Percentiles rank a stretch among this genome's conserved stretches.
phyloP scores from a whole-genome alignment of 1,140 invertebrate species.

The Delia radicum region DNA sequence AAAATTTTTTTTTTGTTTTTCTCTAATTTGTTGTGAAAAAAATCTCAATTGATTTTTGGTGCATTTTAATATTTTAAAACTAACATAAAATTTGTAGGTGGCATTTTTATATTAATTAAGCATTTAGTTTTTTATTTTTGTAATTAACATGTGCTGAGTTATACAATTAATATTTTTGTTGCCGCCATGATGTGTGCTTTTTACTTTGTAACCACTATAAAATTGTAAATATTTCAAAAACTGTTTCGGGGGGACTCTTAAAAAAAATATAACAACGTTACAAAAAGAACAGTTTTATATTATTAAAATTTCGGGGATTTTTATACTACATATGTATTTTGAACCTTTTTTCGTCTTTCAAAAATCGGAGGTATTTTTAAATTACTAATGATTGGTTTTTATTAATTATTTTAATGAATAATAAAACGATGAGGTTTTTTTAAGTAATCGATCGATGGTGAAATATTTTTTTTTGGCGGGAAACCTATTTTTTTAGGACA shows the following conservation, averaged over 20 bases:
- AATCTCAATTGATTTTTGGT: neutral
- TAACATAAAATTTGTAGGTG: neutral
- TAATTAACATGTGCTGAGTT: slow-evolving; percentile 1
- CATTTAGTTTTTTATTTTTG: neutral
- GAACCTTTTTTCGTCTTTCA: neutral
- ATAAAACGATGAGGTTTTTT: neutral
- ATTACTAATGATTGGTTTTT: slow-evolving; percentile 16
- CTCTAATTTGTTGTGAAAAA: neutral
- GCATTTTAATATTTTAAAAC: neutral
- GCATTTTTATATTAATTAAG: neutral
- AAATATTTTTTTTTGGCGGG: too few species aligned
- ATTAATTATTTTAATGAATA: neutral
- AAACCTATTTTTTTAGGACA: too few species aligned
- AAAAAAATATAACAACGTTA: neutral
- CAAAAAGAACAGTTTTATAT: neutral
- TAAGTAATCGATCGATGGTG: neutral
- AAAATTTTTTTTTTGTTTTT: neutral
- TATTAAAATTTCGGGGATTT: neutral
- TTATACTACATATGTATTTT: neutral
- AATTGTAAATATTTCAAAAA: slow-evolving; percentile 2
- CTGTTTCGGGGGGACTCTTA: neutral
- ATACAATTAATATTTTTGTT: neutral
- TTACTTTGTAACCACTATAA: neutral
- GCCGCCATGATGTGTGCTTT: neutral
- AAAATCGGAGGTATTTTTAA: slow-evolving; percentile 23